phyloP scores from a whole-genome alignment of 2,888 invertebrate genomes.

The Zaprionus lineosus region DNA sequence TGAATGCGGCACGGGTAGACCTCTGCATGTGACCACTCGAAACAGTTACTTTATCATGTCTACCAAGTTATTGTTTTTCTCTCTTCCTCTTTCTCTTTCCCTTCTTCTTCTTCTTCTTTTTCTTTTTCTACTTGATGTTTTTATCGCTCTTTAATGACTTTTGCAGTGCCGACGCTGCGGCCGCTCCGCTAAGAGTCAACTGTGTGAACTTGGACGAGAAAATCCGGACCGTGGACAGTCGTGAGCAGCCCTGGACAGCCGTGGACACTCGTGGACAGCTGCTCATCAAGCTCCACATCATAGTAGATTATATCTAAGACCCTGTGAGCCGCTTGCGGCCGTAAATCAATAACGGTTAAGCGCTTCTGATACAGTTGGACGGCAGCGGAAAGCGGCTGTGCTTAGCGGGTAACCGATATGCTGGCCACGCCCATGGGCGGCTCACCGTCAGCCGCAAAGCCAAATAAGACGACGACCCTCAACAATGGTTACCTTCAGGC shows the following conservation, averaged over 20 bases:
- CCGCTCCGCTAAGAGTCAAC: conserved; percentile 17
- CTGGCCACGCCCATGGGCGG: conserved; percentile 52
- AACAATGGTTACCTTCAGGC: conserved; percentile 82
- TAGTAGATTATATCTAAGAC: conserved; percentile 20
- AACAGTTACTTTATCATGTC: too few relatives aligned
- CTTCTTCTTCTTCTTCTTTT: neutral
- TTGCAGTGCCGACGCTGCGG: conserved; percentile 42
- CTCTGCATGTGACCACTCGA: too few relatives aligned
- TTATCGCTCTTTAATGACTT: neutral
- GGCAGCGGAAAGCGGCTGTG: conserved; percentile 11
- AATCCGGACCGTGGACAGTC: conserved; percentile 7
- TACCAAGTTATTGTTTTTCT: too few relatives aligned
- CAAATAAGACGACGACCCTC: conserved; percentile 70
- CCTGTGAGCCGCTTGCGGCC: conserved; percentile 8
- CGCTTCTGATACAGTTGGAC: conserved; percentile 6
- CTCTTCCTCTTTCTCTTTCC: too few relatives aligned
- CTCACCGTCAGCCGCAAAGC: conserved; percentile 17
- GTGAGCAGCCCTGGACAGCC: conserved; percentile 12
- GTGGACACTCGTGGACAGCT: conserved; percentile 16
- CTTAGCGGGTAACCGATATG: conserved; percentile 38
- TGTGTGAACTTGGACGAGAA: conserved; percentile 9
- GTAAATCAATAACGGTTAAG: conserved; percentile 28
- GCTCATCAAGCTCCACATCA: conserved; percentile 16
- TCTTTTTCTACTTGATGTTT: neutral
- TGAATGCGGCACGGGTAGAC: too few relatives aligned